Conservation (phyloP, 2,113 vertebrate species). For the Synchiropus splendidus region DNA sequence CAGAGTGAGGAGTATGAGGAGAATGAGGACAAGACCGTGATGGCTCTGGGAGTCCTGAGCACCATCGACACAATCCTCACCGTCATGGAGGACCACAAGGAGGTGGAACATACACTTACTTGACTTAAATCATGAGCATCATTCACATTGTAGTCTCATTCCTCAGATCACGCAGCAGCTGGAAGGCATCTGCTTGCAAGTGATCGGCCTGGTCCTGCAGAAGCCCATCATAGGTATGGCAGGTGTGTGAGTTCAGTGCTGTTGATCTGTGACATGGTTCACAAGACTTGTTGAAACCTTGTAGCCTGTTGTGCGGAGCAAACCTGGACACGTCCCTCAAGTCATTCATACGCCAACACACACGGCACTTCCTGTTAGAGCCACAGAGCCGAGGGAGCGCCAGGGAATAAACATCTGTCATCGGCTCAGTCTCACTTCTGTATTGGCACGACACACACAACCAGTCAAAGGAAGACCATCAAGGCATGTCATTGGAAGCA, state of each 20-base stretch:
- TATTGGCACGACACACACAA: too few species aligned
- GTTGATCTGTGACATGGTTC: not conserved
- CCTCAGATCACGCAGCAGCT: slow-evolving; percentile 87
- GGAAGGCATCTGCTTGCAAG: slow-evolving; percentile 90
- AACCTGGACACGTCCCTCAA: too few species aligned
- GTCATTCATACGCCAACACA: too few species aligned
- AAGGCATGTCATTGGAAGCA: too few species aligned
- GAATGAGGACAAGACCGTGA: slow-evolving; percentile 91
- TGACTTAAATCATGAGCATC: not conserved
- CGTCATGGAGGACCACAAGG: slow-evolving; percentile 91
- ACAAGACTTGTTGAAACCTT: too few species aligned
- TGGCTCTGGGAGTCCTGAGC: slow-evolving; percentile 91
- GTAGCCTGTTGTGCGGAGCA: too few species aligned
- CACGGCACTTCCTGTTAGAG: too few species aligned
- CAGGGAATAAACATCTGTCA: too few species aligned
- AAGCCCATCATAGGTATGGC: slow-evolving; percentile 93
- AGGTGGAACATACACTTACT: slow-evolving; percentile 62
- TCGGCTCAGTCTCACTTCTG: too few species aligned
- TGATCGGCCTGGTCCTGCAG: slow-evolving; percentile 92
- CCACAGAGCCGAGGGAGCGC: too few species aligned
- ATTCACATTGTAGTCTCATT: not conserved
- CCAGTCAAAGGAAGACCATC: too few species aligned
- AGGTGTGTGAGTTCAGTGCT: slow-evolving; percentile 55
- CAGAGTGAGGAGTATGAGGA: slow-evolving; percentile 95
- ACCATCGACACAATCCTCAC: slow-evolving; percentile 94